These are phyloP conservation scores for Craseonycteris thonglongyai DNA, from an alignment of 2,113 vertebrate species.

Conservation along the genomic window DNA sequence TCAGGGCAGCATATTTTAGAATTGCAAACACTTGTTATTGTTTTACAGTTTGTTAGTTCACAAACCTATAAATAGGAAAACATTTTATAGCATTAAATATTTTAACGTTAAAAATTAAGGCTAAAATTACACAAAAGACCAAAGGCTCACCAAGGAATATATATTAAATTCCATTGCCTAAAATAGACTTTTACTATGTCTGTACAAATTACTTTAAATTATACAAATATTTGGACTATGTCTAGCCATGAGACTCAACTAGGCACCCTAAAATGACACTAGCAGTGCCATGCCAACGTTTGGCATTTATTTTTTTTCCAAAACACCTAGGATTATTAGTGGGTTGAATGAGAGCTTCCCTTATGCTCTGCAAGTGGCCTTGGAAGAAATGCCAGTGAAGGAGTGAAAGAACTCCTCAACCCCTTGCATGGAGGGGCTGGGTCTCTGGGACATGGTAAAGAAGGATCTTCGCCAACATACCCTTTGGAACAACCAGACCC, in stretches of 20 bases:
- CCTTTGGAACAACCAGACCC: conserved; percentile 39
- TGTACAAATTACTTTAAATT: conserved; percentile 83
- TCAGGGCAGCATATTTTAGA: background rate
- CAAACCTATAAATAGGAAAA: conserved; percentile 69
- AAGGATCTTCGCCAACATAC: conserved; percentile 55
- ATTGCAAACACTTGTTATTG: conserved; percentile 64
- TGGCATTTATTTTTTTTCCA: conserved; percentile 50
- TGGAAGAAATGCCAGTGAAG: conserved; percentile 51
- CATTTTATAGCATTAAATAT: conserved; percentile 65
- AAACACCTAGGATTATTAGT: conserved; percentile 73
- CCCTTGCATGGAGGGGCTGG: conserved; percentile 33
- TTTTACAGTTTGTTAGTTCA: conserved; percentile 72
- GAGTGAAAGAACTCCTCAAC: background rate
- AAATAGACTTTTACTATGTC: conserved; percentile 80
- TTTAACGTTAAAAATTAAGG: conserved; percentile 55
- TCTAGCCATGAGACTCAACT: conserved; percentile 77
- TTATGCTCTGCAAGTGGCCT: conserved; percentile 61
- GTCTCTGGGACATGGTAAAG: conserved; percentile 54
- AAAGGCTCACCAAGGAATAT: conserved; percentile 73
- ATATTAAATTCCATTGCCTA: conserved; percentile 72
- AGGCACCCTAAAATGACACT: conserved; percentile 73
- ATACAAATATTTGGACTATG: conserved; percentile 82
- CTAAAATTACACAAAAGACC: conserved; percentile 72
- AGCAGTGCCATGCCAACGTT: conserved; percentile 58
- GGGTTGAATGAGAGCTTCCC: conserved; percentile 67